Base-by-base conservation (phyloP, 2,113 vertebrate genomes). In the Anoplopoma fimbria region DNA sequence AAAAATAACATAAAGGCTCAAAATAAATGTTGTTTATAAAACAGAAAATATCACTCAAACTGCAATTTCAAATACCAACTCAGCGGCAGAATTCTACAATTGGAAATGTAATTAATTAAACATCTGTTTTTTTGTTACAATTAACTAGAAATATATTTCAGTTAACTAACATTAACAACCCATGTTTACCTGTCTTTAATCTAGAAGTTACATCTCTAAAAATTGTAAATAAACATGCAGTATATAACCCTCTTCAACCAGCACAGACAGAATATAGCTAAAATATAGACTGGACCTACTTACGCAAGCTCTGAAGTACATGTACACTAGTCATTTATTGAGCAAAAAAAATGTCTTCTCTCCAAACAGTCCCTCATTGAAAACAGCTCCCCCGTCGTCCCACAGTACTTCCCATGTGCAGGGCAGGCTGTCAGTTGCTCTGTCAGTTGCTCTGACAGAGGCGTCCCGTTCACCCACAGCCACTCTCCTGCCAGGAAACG, bases 401-500 rank as follows among this genome's bases (percentile, higher is more conserved):
- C 57, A 74, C 75, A 86, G 72, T 62, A 0, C 31, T 9, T 77
- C 19, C 49, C 40, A 2, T 58, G 10, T 38, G 40, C 21, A 25
- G 82, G 63, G 67, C 57, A 73, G 60, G 10, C 15, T 1, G 17
- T 58, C 1, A n/a, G n/a, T n/a, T n/a, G n/a, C n/a, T n/a, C n/a
- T n/a, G n/a, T n/a, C n/a, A 29, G 69, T 21, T 42, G 1, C 12
- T 49, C 8, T 23, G 0, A 7, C 45, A 60, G 31, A 25, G 19
- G 51, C 1, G 2, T 80, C 42, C 58, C 14, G 1, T 77, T 68
- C 72, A 81, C 31, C 79, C 69, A 85, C 42, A 83, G 61, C 76
- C 79, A 85, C n/a, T 27, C 1, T 63, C 67, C 82, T 38, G 79
- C 82, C 29, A 85, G 60, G 40, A 67, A 85, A 45, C 53, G 53